phyloP scores from a whole-genome alignment of 1,140 invertebrate genomes.

The Bicyclus anynana region DNA sequence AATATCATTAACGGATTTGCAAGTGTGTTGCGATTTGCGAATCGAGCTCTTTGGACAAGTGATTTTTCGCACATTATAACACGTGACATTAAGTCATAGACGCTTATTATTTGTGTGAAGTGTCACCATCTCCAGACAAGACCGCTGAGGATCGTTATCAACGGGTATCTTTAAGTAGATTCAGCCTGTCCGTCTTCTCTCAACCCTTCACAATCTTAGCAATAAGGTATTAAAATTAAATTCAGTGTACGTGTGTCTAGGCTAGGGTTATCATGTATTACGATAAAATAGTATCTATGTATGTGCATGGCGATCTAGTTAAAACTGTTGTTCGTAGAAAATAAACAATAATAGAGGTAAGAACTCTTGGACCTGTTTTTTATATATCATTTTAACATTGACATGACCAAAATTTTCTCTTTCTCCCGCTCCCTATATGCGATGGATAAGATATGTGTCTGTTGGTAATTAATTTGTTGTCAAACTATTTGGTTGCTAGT shows the following conservation, averaged over 20 bases:
- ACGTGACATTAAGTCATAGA: not conserved
- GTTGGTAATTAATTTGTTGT: not conserved
- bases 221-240: conserved; percentile 52
- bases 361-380: conserved; percentile 45
- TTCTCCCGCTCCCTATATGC: not conserved
- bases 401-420: conserved; percentile 59
- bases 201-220: conserved; percentile 47
- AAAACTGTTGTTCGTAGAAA: conserved; percentile 72
- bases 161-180: conserved; percentile 38
- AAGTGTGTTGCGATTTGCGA: no score
- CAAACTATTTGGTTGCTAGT: not conserved
- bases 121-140: not conserved
- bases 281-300: conserved; percentile 54
- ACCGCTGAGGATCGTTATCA: conserved; percentile 24
- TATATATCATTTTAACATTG: conserved; percentile 49
- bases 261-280: conserved; percentile 63
- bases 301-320: conserved; percentile 72
- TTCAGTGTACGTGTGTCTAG: conserved; percentile 71
- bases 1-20: no score
- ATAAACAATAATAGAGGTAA: conserved; percentile 72
- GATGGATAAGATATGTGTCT: not conserved
- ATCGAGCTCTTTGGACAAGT: no score
- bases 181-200: conserved; percentile 41
- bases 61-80: no score
- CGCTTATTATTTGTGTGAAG: not conserved